Conservation (phyloP, 2,888 invertebrate genomes). For the Rhamphomyia laevipes region DNA sequence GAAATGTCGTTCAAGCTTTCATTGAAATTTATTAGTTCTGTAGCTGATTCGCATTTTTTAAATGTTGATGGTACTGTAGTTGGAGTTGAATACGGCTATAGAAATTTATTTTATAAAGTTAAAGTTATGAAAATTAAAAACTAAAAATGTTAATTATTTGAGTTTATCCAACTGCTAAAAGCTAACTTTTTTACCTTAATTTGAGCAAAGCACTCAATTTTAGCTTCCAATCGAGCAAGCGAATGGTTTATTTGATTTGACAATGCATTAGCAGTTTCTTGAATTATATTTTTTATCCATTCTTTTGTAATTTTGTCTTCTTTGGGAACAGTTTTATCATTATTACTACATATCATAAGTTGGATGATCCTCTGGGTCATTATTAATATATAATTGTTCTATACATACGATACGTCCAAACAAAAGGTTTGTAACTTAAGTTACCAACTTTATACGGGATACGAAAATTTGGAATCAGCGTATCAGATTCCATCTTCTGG, state of each 20-base stretch:
- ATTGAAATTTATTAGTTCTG: background rate
- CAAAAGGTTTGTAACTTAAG: too few species aligned
- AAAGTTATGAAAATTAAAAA: background rate
- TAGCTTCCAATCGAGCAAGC: background rate
- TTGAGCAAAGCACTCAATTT: background rate
- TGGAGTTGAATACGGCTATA: background rate
- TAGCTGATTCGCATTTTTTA: background rate
- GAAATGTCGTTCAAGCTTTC: background rate
- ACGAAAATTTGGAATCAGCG: slow-evolving; percentile 10
- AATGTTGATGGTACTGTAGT: background rate
- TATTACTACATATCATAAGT: too few species aligned
- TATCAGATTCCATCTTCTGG: slow-evolving; percentile 12
- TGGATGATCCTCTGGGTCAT: too few species aligned
- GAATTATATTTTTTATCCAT: too few species aligned
- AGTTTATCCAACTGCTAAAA: too few species aligned
- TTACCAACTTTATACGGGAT: too few species aligned
- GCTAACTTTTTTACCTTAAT: background rate
- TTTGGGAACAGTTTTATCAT: too few species aligned
- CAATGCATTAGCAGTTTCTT: background rate
- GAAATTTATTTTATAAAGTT: too few species aligned
- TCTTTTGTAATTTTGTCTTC: too few species aligned
- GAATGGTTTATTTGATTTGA: background rate
- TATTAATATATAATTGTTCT: too few species aligned
- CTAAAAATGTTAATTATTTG: too few species aligned
- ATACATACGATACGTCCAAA: too few species aligned